A percentile compares a stretch with the other conserved stretches of the same genome.
These are phyloP conservation scores for Romanomermis culicivorax DNA, from an alignment of 2,888 invertebrate species.

Conservation along the genomic window DNA sequence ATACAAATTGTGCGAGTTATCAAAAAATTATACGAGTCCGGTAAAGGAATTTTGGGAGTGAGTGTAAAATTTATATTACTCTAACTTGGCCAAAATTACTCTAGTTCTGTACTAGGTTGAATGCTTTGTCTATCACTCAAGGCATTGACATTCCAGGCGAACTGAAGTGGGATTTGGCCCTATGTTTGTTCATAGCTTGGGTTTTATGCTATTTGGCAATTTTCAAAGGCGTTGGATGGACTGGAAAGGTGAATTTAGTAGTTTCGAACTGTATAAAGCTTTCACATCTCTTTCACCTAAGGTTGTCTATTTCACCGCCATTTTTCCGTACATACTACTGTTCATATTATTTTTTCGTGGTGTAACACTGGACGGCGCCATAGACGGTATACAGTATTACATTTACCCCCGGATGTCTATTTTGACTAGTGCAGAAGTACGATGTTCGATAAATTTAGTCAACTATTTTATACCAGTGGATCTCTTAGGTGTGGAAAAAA, in stretches of 20 bases:
- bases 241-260: conserved; percentile 40
- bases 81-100: background rate
- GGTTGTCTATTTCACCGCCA: conserved; percentile 7
- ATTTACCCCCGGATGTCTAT: conserved; percentile 7
- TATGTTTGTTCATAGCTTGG: conserved; percentile 6
- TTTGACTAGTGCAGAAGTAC: conserved; percentile 49
- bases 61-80: conserved; percentile 31
- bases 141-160: conserved; percentile 52
- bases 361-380: conserved; percentile 8
- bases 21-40: conserved; percentile 45
- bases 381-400: conserved; percentile 11
- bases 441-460: conserved; percentile 96
- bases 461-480: too few relatives aligned
- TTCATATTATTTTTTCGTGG: conserved; percentile 10
- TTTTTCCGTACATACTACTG: conserved; percentile 8
- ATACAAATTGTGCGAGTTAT: conserved; percentile 1
- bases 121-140: conserved; percentile 45
- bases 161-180: background rate
- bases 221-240: conserved; percentile 10
- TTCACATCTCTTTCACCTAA: conserved; percentile 56
- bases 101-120: background rate
- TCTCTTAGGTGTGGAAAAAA: conserved; percentile 87
- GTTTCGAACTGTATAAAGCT: conserved; percentile 75
- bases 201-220: conserved; percentile 1
- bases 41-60: conserved; percentile 99